phyloP scores from a whole-genome alignment of 1,140 invertebrate genomes.

The Oryctes rhinoceros region DNA sequence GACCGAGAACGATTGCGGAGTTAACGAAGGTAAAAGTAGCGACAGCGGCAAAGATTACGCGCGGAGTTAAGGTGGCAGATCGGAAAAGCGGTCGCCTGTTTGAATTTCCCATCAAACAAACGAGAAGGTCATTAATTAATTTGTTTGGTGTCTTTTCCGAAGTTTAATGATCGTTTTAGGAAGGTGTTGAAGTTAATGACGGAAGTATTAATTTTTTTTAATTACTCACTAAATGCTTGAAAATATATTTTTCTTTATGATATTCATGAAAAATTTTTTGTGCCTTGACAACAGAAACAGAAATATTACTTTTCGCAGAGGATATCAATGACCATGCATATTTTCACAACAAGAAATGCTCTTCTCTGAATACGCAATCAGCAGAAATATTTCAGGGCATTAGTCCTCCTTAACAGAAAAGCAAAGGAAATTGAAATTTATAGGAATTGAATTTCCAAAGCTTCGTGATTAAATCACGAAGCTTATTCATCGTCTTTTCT shows the following conservation, averaged over 20 bases:
- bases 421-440: too few relatives aligned
- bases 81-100: conserved; percentile 18
- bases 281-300: too few relatives aligned
- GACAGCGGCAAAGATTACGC: conserved; percentile 4
- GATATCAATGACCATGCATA: too few relatives aligned
- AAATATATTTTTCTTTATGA: neutral
- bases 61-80: neutral
- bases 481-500: too few relatives aligned
- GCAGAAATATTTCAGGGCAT: too few relatives aligned
- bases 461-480: too few relatives aligned
- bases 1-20: neutral
- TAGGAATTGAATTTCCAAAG: too few relatives aligned
- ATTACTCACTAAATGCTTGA: conserved; percentile 3
- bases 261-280: too few relatives aligned
- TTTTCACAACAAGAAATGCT: too few relatives aligned
- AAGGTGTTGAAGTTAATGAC: conserved; percentile 19
- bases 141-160: conserved; percentile 19
- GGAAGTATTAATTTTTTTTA: neutral
- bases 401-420: too few relatives aligned
- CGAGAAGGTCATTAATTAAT: conserved; percentile 24
- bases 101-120: conserved; percentile 29
- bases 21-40: neutral
- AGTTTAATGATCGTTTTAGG: conserved; percentile 11
- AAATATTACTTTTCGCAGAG: too few relatives aligned
- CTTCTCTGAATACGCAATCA: too few relatives aligned